Percentiles rank a stretch among this genome's conserved stretches.
These are phyloP conservation scores for Pholis gunnellus DNA, from an alignment of 2,113 vertebrate genomes.

Conservation along the genomic window DNA sequence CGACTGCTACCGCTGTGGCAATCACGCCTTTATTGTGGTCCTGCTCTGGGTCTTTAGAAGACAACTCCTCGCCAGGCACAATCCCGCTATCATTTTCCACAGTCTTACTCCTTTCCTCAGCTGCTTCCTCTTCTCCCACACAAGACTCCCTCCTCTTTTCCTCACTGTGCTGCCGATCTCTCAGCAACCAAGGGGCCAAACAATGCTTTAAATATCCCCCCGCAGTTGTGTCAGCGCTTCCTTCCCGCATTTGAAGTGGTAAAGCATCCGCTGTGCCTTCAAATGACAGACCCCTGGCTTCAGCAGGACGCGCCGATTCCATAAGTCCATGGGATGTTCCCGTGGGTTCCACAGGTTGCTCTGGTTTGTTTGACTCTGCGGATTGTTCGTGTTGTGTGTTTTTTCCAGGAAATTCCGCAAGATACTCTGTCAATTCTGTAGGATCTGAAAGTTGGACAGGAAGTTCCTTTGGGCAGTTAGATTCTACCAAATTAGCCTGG, in stretches of 20 bases:
- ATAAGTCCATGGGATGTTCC: conserved; percentile 1
- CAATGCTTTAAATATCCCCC: conserved; percentile 40
- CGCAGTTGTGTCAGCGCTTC: conserved; percentile 26
- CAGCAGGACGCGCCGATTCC: conserved; percentile 9
- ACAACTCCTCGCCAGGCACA: neutral
- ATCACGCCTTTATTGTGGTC: conserved; percentile 15
- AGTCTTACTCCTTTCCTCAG: neutral
- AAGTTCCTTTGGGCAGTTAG: conserved; percentile 14
- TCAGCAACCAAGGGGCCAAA: conserved; percentile 33
- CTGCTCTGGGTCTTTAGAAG: neutral
- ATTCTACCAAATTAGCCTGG: conserved; percentile 2
- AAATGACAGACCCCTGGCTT: neutral
- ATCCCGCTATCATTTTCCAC: neutral
- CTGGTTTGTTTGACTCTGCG: neutral
- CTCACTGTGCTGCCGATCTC: conserved; percentile 17
- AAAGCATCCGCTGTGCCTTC: conserved; percentile 38
- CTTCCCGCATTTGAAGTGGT: conserved; percentile 43
- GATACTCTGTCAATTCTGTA: conserved; percentile 10
- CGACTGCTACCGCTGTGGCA: conserved; percentile 61
- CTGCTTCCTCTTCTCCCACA: conserved; percentile 28
- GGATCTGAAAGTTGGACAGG: conserved; percentile 18
- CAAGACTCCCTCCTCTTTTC: conserved; percentile 22
- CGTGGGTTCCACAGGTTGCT: neutral
- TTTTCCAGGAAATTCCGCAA: conserved; percentile 27
- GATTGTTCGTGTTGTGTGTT: neutral